Evolutionary conservation across 2,888 invertebrate genomes (phyloP), one percentile per base, ranked within the genome.

Genomic region (Limnephilus lunatus): DNA sequence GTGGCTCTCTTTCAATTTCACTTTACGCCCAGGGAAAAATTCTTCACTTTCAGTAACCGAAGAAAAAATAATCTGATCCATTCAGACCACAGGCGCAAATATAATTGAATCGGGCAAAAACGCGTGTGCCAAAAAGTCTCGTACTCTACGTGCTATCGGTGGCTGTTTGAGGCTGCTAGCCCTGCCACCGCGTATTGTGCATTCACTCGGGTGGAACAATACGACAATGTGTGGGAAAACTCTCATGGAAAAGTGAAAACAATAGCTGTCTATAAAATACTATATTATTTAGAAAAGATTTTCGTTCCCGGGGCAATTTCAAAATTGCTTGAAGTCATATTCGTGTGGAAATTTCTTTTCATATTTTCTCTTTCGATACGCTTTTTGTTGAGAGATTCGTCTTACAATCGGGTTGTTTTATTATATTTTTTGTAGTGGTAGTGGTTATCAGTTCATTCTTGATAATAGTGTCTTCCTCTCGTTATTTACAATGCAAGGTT

Each of bases 241-340:
- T 91, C 91, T 85, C 91, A 85, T 68, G 91, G 85, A 91, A 91
- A 91, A 91, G 91, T 91, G 91, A 91, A 91, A 91, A 90, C 90
- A 90, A 48, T 90, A 90, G 82, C 90, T 30, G n/a, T n/a, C 39
- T n/a, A 35, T 35, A 25, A 89, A 68, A 81, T 81, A 80, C 15
- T 80, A 48, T 12, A 68, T 32, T 35, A 68, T 44, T 89, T 90
- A 90, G 90, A 90, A 82, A 90, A 90, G 31, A 48, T 81, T 81
- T 44, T 82, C 48, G 9, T 82, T n/a, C 31, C 19, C 81, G 31
- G 48, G 35, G 80, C 44, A 90, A 44, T 90, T 90, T 90, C 44
- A 30, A 44, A 81, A 81, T 30, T 11, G 25, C 30, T 31, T n/a
- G 25, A 80, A 80, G 68, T 32, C 25, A 80, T 88, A 86, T 48